phyloP scores from a whole-genome alignment of 2,797 vertebrate genomes.

The Falco novaeseelandiae region DNA sequence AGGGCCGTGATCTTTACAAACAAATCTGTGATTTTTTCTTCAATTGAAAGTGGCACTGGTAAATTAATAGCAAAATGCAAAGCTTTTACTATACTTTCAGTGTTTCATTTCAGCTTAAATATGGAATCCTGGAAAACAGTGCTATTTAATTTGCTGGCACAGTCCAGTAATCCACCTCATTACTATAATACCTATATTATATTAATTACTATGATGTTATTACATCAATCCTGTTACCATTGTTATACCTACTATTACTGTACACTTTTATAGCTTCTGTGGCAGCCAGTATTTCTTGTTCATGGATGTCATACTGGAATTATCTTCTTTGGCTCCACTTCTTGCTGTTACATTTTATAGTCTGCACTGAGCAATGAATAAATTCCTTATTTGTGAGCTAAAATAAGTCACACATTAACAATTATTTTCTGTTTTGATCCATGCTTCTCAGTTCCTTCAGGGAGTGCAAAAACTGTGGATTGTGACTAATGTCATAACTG shows the following conservation, averaged over 20 bases:
- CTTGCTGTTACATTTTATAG: not conserved
- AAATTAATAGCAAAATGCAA: not conserved
- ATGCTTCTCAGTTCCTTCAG: not conserved
- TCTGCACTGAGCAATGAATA: not conserved
- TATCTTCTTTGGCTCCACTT: not conserved
- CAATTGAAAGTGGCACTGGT: not conserved
- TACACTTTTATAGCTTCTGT: not conserved
- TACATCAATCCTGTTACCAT: not conserved
- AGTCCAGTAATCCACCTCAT: not conserved
- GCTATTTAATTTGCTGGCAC: not conserved
- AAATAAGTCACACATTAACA: not conserved
- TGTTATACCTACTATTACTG: not conserved
- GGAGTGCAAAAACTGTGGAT: not conserved
- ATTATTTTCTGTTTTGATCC: not conserved
- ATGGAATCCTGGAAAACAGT: not conserved
- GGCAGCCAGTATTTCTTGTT: not conserved
- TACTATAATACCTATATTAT: not conserved
- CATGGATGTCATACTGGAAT: not conserved
- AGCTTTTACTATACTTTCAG: not conserved
- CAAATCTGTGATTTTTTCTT: not conserved
- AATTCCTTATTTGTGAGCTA: not conserved
- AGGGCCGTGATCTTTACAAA: not conserved
- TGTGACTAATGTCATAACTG: not conserved
- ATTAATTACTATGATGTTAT: not conserved
- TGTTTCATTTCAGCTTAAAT: not conserved